Percentiles rank a stretch among this genome's conserved stretches.
phyloP scores from a whole-genome alignment of 2,888 invertebrate genomes.

The Belgica antarctica region DNA sequence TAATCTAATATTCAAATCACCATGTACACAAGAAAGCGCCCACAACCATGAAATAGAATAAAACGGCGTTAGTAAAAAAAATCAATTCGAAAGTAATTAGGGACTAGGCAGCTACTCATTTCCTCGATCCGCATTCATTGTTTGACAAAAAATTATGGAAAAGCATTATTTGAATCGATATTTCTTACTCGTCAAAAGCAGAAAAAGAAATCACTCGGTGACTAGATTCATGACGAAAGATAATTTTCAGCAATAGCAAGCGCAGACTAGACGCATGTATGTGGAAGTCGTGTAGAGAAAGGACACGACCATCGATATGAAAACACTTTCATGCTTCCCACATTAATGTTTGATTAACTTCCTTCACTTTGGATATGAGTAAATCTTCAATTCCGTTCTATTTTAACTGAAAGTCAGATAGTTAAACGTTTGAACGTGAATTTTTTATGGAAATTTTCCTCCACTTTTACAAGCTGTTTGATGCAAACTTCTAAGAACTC shows the following conservation, averaged over 20 bases:
- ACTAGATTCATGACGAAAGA: not conserved
- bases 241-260: not conserved
- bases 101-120: not conserved
- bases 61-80: not conserved
- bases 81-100: not conserved
- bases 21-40: no score
- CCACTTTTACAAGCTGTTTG: no score
- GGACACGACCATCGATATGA: not conserved
- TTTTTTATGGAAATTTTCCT: not conserved
- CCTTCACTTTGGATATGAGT: not conserved
- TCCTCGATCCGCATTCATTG: not conserved
- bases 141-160: slow-evolving; percentile 4
- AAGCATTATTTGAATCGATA: slow-evolving; percentile 22
- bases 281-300: not conserved
- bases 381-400: not conserved
- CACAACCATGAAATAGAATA: no score
- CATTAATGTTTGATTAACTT: slow-evolving; percentile 30
- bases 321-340: slow-evolving; percentile 5
- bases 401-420: not conserved
- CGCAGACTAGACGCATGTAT: not conserved
- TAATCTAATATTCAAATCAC: no score
- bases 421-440: not conserved
- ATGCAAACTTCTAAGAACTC: no score
- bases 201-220: not conserved
- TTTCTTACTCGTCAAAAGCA: not conserved